Conservation (phyloP, 1,140 invertebrate genomes). For the Penaeus indicus region DNA sequence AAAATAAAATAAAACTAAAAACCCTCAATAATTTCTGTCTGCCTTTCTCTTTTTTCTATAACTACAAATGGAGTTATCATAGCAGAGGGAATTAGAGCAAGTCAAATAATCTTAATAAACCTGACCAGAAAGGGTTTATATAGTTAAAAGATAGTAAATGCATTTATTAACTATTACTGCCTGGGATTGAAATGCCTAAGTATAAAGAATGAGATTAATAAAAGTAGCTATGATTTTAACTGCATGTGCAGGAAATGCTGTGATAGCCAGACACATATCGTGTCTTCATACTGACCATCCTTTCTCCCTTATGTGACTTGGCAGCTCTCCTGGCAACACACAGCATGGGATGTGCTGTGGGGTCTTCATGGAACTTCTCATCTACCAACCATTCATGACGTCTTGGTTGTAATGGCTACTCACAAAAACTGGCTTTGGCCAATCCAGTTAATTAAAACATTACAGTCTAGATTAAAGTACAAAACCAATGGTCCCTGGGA, state of each 20-base stretch:
- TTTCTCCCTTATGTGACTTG: conserved; percentile 44
- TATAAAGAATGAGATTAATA: conserved; percentile 23
- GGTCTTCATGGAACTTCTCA: conserved; percentile 48
- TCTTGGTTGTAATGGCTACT: conserved; percentile 36
- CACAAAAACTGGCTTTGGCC: conserved; percentile 38
- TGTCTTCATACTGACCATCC: conserved; percentile 58
- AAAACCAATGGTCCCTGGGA: conserved; percentile 26
- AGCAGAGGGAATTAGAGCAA: conserved; percentile 7
- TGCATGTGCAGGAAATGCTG: conserved; percentile 43
- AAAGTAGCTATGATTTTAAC: conserved; percentile 32
- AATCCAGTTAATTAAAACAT: conserved; percentile 38
- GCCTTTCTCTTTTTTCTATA: neutral
- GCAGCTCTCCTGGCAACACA: conserved; percentile 44
- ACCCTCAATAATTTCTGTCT: neutral
- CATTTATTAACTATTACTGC: conserved; percentile 5
- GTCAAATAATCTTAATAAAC: conserved; percentile 25
- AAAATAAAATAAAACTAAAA: conserved; percentile 26
- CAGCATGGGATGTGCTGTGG: conserved; percentile 41
- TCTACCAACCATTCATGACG: conserved; percentile 39
- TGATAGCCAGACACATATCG: conserved; percentile 39
- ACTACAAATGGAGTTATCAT: conserved; percentile 21
- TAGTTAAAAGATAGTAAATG: neutral
- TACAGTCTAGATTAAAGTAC: conserved; percentile 25
- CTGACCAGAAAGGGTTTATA: conserved; percentile 42
- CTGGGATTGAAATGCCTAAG: conserved; percentile 44